Base-by-base conservation (phyloP, 1,140 invertebrate genomes). In the Orchestia grillus region DNA sequence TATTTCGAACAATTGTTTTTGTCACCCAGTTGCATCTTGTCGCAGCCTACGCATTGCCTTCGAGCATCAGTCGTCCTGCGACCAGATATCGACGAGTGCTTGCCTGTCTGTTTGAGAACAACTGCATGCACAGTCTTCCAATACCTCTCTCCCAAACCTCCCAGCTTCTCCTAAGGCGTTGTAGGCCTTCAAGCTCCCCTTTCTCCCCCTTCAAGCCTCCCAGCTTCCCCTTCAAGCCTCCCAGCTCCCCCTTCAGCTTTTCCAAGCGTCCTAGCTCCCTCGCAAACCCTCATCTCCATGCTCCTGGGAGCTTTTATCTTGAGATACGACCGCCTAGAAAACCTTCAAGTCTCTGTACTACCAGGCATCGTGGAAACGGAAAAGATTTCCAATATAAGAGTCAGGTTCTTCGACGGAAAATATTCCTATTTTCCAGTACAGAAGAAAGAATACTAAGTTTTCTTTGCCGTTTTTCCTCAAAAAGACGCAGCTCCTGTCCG, bases 351-450 rank as follows among this genome's bases (percentile, higher is more conserved):
- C 62, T 77, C 62, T 77, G 62, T 77, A 77, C 62, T 77, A 77
- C 62, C 62, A 77, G 6, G 62, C 62, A 77, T 77, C 62, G 28
- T 28, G 62, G 62, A 77, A 77, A 77, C 62, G 62, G 62, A 77
- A 77, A 77, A 77, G 62, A 77, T 77, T 77, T 77, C 62, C 62
- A 77, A 77, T 77, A 77, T 77, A 77, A 77, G 62, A 77, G 62
- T 77, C 62, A 36, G 62, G 62, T 77, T 77, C 62, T 77, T 77
- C 15, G 62, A 77, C 62, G 62, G 36, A 36, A 77, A 77, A 77
- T 77, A 77, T 77, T 77, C 62, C 28, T 77, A 77, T 77, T 77
- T 53, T 36, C 62, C 28, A 77, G 62, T 77, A 28, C 11, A 19
- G 11, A 23, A 28, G 62, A 36, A 77, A 53, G 28, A 77, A 77